Evolutionary conservation across 2,888 invertebrate genomes (phyloP), one percentile per base, ranked within the genome.

Genomic region (Byasa hedistus): DNA sequence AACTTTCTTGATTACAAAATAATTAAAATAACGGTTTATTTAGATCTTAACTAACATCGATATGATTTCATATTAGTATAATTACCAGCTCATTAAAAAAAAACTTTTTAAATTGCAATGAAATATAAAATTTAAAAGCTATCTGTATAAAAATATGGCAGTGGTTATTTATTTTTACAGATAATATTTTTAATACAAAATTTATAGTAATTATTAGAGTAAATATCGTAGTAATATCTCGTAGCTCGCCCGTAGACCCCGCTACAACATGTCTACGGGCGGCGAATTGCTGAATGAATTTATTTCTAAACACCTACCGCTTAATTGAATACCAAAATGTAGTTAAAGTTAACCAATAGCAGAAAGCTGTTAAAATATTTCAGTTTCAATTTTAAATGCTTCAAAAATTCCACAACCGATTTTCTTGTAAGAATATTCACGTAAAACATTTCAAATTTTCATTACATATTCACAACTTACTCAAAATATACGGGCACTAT

Each of bases 251-350:
- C 75, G 81, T 80, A 83, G 82, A 77, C 78, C 73, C 75, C 80
- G 79, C 82, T 83, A 81, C 80, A 76, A 74, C 77, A 69, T 70
- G 69, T 61, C 76, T 78, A 79, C 60, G 66, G 76, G 78, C 55
- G 67, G 71, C 75, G 76, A 74, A 51, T 77, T 78, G 12, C 36
- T 78, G 73, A 82, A 79, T 78, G 75, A 77, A 80, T 64, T 57
- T 63, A 67, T 66, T 68, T 32, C 61, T 55, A 55, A 66, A 57
- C 22, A 57, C 36, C 27, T 36, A 61, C 36, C 27, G 56, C 51
- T 44, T 51, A 66, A 64, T 64, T 64, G 61, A 62, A 64, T 61
- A 61, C 61, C 21, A n/a, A 39, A 44, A 15, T 24, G 22, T 58
- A 54, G 57, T 61, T 52, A 57, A 66, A 66, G 19, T 66, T 32